Evolutionary conservation across 1,140 invertebrate genomes (phyloP), one percentile per base, ranked within the genome.

Genomic region (Prorops nasuta): DNA sequence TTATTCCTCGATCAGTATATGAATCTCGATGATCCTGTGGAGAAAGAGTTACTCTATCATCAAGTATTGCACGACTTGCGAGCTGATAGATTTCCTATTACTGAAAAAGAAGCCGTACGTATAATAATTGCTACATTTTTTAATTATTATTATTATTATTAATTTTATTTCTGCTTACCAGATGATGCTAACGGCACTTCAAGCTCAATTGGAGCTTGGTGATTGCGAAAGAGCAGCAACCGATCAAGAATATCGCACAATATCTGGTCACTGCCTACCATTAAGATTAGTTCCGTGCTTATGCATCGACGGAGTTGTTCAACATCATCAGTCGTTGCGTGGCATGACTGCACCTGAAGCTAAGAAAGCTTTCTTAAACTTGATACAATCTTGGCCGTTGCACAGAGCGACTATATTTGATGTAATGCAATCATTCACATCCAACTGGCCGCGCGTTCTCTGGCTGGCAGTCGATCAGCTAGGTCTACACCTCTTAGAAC

Each of bases 401-500:
- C 91, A 96, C 58, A 85, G 90, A 56, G 91, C 94, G 3, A 95
- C 92, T 4, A 91, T 98, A 57, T 98, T 95, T 74, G 93, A 96
- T 72, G 94, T 97, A 18, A 92, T 93, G 83, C 94, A 97, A 88
- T 94, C 92, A 14, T 96, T 96, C 68, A 96, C 94, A 2, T 94
- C 92, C 9, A 94, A 94, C 69, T 96, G 95, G 91, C 94, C 94
- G 48, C 77, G 89, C 50, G 83, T 89, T 16, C 74, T 98, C 3
- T 95, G 94, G 91, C 74, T 98, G 37, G 93, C 92, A 9, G 89
- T 97, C 3, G 92, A 96, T 78, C 92, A 96, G 72, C 84, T 83
- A 60, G 95, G 95, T n/a, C 82, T 98, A 43, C 93, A 96, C 69
- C 76, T 98, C 36, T 77, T 97, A 45, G 90, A 96, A 64, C 87